A percentile compares a stretch with the other conserved stretches of the same genome.
These are phyloP conservation scores for Halotydeus destructor DNA, from an alignment of 1,140 invertebrate genomes.

Conservation along the genomic window DNA sequence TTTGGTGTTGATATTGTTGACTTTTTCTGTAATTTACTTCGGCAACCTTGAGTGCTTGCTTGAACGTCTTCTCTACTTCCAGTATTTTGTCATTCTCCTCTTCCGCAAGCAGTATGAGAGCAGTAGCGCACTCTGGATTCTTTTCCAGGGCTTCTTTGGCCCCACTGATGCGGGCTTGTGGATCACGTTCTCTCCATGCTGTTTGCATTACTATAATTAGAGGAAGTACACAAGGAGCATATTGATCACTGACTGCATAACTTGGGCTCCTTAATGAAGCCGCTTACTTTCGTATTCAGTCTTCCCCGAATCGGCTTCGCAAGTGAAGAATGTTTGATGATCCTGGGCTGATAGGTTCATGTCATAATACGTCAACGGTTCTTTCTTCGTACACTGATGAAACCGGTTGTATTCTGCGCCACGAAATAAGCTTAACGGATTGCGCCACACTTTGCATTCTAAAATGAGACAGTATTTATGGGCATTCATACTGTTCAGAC, in stretches of 20 bases:
- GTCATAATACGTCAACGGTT: conserved; percentile 93
- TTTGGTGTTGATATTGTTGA: conserved; percentile 53
- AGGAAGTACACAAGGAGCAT: no score
- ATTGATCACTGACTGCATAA: no score
- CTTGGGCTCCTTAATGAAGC: not conserved
- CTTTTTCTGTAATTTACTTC: conserved; percentile 64
- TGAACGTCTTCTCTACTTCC: conserved; percentile 64
- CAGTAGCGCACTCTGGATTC: conserved; percentile 77
- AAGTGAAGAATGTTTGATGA: conserved; percentile 94
- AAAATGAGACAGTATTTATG: conserved; percentile 30
- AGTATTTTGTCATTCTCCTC: conserved; percentile 80
- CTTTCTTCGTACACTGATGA: conserved; percentile 70
- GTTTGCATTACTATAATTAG: conserved; percentile 61
- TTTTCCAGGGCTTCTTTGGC: conserved; percentile 72
- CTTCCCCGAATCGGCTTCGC: conserved; percentile 68
- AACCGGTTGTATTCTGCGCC: conserved; percentile 90
- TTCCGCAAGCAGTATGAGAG: conserved; percentile 83
- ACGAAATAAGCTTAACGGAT: conserved; percentile 82
- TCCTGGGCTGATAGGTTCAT: conserved; percentile 98
- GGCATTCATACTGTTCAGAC: not conserved
- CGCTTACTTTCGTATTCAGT: conserved; percentile 65
- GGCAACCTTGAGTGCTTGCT: conserved; percentile 65
- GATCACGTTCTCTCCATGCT: conserved; percentile 88
- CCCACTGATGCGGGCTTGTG: conserved; percentile 67
- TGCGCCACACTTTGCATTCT: conserved; percentile 94